Evolutionary conservation across 2,888 invertebrate species (phyloP).

Genomic region (Cybosia mesomella): DNA sequence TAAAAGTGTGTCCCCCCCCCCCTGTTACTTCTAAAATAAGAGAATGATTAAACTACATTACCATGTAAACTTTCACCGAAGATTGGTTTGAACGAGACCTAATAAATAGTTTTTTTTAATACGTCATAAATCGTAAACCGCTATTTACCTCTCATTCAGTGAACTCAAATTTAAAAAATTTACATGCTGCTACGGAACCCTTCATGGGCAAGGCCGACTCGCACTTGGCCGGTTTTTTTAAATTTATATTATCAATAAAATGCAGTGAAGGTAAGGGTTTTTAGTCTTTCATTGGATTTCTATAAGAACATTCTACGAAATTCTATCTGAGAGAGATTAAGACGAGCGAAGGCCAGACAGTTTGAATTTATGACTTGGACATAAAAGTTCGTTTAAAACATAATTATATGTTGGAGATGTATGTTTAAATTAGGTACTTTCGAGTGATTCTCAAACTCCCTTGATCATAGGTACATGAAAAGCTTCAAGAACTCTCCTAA

Average conservation of each 20-base stretch:
- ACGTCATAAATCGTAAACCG: too few relatives aligned
- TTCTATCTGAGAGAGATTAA: neutral
- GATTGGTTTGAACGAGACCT: too few relatives aligned
- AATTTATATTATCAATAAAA: neutral
- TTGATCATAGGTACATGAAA: neutral
- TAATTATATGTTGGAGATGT: neutral
- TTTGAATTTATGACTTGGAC: neutral
- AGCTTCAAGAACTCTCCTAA: neutral
- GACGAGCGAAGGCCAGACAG: neutral
- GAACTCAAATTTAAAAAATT: too few relatives aligned
- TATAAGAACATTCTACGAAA: neutral
- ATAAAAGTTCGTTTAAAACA: neutral
- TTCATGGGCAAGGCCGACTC: too few relatives aligned
- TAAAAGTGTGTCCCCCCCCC: too few relatives aligned
- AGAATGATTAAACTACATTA: too few relatives aligned
- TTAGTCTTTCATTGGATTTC: neutral
- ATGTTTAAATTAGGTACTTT: neutral
- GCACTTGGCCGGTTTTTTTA: too few relatives aligned
- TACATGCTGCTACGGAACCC: too few relatives aligned
- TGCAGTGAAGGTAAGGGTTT: neutral
- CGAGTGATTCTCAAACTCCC: neutral
- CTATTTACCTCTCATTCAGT: too few relatives aligned
- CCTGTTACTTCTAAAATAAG: too few relatives aligned
- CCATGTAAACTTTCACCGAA: too few relatives aligned
- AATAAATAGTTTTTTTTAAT: too few relatives aligned